These are phyloP conservation scores for Fregata magnificens DNA, from an alignment of 2,113 vertebrate species.

Conservation along the genomic window DNA sequence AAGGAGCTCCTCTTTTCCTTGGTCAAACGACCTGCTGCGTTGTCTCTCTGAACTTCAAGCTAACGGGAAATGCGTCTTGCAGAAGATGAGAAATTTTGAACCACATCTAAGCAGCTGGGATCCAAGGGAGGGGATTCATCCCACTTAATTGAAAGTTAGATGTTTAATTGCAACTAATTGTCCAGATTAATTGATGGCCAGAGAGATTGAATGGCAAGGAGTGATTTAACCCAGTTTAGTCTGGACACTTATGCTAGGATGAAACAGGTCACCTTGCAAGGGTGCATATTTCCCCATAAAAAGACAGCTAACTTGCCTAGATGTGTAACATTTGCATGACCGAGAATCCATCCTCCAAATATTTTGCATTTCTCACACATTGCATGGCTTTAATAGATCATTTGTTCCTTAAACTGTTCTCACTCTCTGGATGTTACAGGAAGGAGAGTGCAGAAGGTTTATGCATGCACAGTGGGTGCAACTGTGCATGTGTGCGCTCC, in stretches of 20 bases:
- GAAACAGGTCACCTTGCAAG: background rate
- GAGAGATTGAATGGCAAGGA: background rate
- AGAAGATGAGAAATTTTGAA: background rate
- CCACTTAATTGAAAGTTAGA: background rate
- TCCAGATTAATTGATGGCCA: background rate
- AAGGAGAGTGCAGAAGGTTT: background rate
- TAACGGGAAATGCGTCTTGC: fast-evolving
- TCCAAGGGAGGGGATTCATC: background rate
- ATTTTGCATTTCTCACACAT: background rate
- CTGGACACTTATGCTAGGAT: background rate
- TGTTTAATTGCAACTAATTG: background rate
- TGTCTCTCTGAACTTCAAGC: background rate
- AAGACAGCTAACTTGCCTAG: background rate
- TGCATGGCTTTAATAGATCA: background rate
- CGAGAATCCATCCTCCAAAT: background rate
- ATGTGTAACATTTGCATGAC: background rate
- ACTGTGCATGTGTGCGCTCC: background rate
- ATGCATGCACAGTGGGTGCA: fast-evolving
- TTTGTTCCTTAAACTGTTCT: background rate
- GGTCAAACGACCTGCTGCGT: background rate
- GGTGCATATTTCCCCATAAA: background rate
- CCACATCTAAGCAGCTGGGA: background rate
- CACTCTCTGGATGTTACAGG: background rate
- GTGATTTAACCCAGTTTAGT: background rate
- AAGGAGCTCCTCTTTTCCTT: background rate